Evolutionary conservation across 2,797 vertebrate species (phyloP), one percentile per base, ranked within the genome.

Genomic region (Sebastes vulpes): DNA sequence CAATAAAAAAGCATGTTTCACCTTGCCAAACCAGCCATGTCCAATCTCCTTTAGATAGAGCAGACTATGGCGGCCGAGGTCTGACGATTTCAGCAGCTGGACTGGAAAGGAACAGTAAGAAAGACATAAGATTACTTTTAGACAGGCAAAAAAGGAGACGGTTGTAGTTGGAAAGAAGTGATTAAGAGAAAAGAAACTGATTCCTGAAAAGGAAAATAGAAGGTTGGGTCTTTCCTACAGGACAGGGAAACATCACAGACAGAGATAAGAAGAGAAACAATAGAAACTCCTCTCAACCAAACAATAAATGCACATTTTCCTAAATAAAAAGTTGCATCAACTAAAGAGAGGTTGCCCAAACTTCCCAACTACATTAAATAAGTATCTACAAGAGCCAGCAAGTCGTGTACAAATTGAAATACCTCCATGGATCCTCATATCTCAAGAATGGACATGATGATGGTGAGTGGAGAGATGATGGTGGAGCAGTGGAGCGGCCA

Each of bases 21-120:
- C 98, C 97, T 98, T 99, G 83, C 98, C 98, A 2, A 99, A 99
- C 98, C 98, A 99, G 80, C 98, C 98, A 2, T 96, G 96, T 64
- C 98, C 98, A 0, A 99, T 97, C 93, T 99, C 98, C 93, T 99
- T 98, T 82, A 99, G 95, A 96, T 98, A 99, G 61, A 99, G 96
- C 32, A 99, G 96, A 90, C 97, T 98, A 90, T 98, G 98, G 68
- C 98, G 97, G 80, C 97, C 97, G 79, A 98, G 96, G 85, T 98
- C 97, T 18, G 97, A 94, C 35, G 97, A 97, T 89, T 97, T 97
- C 95, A 98, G 96, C 87, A 98, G 95, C 94, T 98, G 98, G 88
- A 97, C 98, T 99, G 93, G 83, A 86, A 75, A 52, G 50, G 20
- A 50, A 68, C 3, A 71, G 18, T 2, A 31, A 83, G n/a, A 75